Evolutionary conservation across 2,888 invertebrate species (phyloP).

Genomic region (Druceiella hillmani): DNA sequence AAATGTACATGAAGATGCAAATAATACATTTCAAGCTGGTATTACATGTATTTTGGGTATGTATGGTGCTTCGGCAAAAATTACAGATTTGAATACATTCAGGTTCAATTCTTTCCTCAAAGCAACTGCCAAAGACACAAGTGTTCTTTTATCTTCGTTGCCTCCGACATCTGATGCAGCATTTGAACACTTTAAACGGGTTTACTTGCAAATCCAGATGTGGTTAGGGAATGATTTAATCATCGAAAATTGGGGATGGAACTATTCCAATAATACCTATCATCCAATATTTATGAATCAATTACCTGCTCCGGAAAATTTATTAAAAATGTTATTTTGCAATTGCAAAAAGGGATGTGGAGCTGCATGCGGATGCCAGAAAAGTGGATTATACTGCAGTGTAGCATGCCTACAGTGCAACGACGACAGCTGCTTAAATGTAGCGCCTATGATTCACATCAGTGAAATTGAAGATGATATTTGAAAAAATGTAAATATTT

Average conservation of each 20-base stretch:
- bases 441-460: too few species aligned
- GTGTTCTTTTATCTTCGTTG: too few species aligned
- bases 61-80: too few species aligned
- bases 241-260: constrained; percentile 9
- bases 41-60: too few species aligned
- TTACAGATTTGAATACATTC: too few species aligned
- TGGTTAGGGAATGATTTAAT: constrained; percentile 10
- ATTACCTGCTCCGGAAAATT: constrained; percentile 9
- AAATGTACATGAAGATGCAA: too few species aligned
- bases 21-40: too few species aligned
- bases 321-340: constrained; percentile 12
- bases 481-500: too few species aligned
- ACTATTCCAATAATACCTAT: constrained; percentile 1
- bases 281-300: constrained; percentile 7
- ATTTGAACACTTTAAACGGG: constrained; percentile 11
- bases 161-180: constrained; percentile 10
- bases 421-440: constrained; percentile 9
- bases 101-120: too few species aligned
- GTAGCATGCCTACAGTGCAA: constrained; percentile 11
- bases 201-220: constrained; percentile 12
- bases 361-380: constrained; percentile 11
- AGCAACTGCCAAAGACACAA: too few species aligned
- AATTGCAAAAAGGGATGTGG: constrained; percentile 12
- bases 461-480: too few species aligned
- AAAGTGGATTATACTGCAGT: constrained; percentile 12